These are phyloP conservation scores for Trichogramma pretiosum DNA, from an alignment of 1,140 invertebrate genomes.

Conservation along the genomic window DNA sequence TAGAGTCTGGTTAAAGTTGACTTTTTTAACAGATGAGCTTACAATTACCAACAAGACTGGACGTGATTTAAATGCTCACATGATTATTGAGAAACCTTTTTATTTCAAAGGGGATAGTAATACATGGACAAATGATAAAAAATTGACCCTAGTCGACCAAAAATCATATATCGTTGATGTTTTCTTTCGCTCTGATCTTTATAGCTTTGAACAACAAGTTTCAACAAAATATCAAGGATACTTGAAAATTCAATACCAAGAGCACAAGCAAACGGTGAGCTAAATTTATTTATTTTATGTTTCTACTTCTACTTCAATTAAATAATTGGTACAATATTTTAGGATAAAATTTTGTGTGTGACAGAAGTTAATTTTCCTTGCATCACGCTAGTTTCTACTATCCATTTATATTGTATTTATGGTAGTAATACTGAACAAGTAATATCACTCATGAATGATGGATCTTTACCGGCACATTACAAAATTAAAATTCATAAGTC, in stretches of 20 bases:
- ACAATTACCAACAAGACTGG: slow-evolving; percentile 26
- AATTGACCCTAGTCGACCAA: slow-evolving; percentile 19
- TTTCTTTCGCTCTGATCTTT: slow-evolving; percentile 23
- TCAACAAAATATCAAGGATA: slow-evolving; percentile 18
- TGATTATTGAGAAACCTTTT: slow-evolving; percentile 26
- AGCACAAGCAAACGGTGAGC: slow-evolving; percentile 27
- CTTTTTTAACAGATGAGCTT: slow-evolving; percentile 23
- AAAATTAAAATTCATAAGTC: no score
- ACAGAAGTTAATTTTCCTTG: slow-evolving; percentile 45
- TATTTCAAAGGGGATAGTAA: slow-evolving; percentile 14
- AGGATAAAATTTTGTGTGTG: slow-evolving; percentile 41
- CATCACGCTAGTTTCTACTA: slow-evolving; percentile 27
- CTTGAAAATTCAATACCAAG: slow-evolving; percentile 26
- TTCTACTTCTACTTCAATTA: no score
- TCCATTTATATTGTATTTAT: slow-evolving; percentile 35
- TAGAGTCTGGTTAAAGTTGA: no score
- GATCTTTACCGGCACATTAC: slow-evolving; percentile 39
- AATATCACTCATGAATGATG: slow-evolving; percentile 39
- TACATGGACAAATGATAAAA: not conserved
- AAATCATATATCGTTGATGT: slow-evolving; percentile 13
- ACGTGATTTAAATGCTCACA: slow-evolving; percentile 20
- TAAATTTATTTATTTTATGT: no score
- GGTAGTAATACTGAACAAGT: slow-evolving; percentile 28
- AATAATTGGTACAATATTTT: no score
- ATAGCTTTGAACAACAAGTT: slow-evolving; percentile 14